Conservation (phyloP, 2,113 vertebrate genomes). For the Anhinga anhinga region DNA sequence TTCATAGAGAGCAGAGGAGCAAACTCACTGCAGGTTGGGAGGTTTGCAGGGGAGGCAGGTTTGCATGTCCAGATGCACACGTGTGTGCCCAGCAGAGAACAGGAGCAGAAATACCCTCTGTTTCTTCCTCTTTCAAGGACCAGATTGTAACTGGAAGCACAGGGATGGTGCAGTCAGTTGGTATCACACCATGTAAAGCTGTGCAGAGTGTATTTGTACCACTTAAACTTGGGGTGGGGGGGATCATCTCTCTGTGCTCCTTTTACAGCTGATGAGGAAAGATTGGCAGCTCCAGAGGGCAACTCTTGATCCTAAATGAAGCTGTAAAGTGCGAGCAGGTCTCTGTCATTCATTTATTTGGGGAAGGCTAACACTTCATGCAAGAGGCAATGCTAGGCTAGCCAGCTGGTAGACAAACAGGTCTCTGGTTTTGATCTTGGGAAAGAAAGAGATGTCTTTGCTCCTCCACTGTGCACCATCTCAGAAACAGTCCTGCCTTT, state of each 20-base stretch:
- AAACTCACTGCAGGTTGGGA: not conserved
- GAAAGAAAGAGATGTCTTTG: not conserved
- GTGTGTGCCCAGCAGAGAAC: not conserved
- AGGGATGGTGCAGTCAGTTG: not conserved
- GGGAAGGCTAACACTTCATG: not conserved
- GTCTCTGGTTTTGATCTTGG: not conserved
- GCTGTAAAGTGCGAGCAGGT: not conserved
- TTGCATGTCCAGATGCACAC: not conserved
- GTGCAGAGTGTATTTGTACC: not conserved
- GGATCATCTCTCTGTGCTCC: not conserved
- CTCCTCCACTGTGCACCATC: not conserved
- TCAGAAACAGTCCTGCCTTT: not conserved
- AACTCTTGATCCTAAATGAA: not conserved
- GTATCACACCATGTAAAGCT: not conserved
- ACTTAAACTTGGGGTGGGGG: not conserved
- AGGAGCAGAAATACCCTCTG: not conserved
- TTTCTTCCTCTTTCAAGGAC: not conserved
- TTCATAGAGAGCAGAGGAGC: not conserved
- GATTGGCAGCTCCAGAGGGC: not conserved
- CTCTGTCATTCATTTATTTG: not conserved
- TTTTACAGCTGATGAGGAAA: not conserved
- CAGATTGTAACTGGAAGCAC: not conserved
- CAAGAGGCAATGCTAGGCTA: not conserved
- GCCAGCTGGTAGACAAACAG: not conserved
- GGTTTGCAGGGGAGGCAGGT: not conserved